Evolutionary conservation across 2,888 invertebrate genomes (phyloP).

Genomic region (Muscina levida): DNA sequence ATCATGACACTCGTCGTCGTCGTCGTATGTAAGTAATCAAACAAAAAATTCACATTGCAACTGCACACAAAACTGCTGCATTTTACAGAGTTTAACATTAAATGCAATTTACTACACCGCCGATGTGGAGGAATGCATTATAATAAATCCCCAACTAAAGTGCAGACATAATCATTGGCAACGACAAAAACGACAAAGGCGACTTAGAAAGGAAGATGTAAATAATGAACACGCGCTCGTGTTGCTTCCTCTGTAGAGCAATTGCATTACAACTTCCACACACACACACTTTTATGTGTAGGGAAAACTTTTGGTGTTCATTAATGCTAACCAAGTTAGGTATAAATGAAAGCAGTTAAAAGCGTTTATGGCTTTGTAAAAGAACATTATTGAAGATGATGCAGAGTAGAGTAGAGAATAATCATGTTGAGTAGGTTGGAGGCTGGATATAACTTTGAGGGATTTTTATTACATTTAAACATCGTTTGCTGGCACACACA

Average conservation of each 20-base stretch:
- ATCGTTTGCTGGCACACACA: slow-evolving; percentile 26
- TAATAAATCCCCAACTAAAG: slow-evolving; percentile 52
- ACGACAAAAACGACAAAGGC: too few relatives aligned
- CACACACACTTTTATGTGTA: background rate
- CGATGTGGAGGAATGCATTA: slow-evolving; percentile 33
- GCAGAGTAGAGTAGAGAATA: background rate
- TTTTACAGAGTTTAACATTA: slow-evolving; percentile 45
- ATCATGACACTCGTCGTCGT: background rate
- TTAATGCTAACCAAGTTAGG: slow-evolving; percentile 38
- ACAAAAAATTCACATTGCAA: slow-evolving; percentile 35
- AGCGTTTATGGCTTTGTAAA: slow-evolving; percentile 29
- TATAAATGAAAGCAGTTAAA: slow-evolving; percentile 36
- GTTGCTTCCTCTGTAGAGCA: background rate
- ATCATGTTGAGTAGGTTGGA: background rate
- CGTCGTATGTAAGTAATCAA: slow-evolving; percentile 37
- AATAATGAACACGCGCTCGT: background rate
- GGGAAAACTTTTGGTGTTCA: slow-evolving; percentile 19
- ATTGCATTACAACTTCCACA: slow-evolving; percentile 30
- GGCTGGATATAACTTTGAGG: background rate
- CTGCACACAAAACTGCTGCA: slow-evolving; percentile 33
- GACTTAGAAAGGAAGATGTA: slow-evolving; percentile 49
- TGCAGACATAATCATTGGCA: slow-evolving; percentile 54
- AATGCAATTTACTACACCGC: background rate
- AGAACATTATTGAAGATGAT: slow-evolving; percentile 26
- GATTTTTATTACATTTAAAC: slow-evolving; percentile 30